Evolutionary conservation across 2,113 vertebrate genomes (phyloP).

Genomic region (Lucifuga dentata): DNA sequence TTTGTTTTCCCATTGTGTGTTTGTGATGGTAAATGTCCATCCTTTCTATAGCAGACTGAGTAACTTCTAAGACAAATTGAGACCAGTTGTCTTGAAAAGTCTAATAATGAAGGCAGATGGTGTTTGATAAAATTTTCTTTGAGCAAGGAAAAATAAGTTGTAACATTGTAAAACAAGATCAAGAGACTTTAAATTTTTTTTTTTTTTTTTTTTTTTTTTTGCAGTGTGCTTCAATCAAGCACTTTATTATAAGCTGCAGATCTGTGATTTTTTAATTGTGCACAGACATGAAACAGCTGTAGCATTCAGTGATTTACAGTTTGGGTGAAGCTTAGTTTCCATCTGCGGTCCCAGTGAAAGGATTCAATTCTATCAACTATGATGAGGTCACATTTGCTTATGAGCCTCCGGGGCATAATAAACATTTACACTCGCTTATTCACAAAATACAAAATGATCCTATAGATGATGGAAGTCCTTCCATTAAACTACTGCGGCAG

Average conservation of each 20-base stretch:
- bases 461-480: constrained; percentile 65
- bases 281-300: constrained; percentile 51
- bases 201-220: too few relatives aligned
- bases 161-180: too few relatives aligned
- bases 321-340: constrained; percentile 56
- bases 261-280: constrained; percentile 41
- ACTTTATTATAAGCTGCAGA: constrained; percentile 32
- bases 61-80: too few relatives aligned
- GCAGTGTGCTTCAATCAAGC: constrained; percentile 21
- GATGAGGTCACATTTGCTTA: constrained; percentile 70
- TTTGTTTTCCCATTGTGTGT: too few relatives aligned
- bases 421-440: constrained; percentile 61
- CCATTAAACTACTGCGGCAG: constrained; percentile 41
- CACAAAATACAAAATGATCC: constrained; percentile 26
- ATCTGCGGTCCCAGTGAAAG: constrained; percentile 42
- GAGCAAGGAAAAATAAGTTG: neutral
- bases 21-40: too few relatives aligned
- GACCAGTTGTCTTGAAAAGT: too few relatives aligned
- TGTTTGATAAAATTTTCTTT: too few relatives aligned
- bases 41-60: too few relatives aligned
- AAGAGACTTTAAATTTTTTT: too few relatives aligned
- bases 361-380: constrained; percentile 38
- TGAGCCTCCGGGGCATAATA: constrained; percentile 59
- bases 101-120: too few relatives aligned
- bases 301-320: constrained; percentile 60